Evolutionary conservation across 2,113 vertebrate genomes (phyloP), one percentile per base, ranked within the genome.

Genomic region (Pygoscelis adeliae): DNA sequence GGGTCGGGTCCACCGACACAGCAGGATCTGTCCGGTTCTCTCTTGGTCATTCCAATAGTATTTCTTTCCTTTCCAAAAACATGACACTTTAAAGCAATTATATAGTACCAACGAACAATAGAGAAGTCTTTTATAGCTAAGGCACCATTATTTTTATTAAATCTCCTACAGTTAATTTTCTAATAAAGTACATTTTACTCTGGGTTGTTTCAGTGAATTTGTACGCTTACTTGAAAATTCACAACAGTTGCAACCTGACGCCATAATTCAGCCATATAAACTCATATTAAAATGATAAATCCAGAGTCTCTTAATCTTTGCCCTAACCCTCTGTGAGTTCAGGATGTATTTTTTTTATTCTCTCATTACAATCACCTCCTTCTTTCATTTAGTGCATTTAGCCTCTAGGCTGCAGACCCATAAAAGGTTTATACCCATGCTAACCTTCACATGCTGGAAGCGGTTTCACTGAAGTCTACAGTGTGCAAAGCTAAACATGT

Each of bases 231-330:
- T 83, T 50, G 80, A 10, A 23, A 18, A 69, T 36, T 63, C 70
- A 55, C 71, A 80, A 78, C 32, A 47, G 58, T 50, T 85, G 81
- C 58, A 81, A 90, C 55, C 50, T 44, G 59, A 73, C 93, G 74
- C 78, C 55, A 55, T 83, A 93, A 89, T 84, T 90, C 74, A 90
- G 29, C 50, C 58, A 58, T 32, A 85, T 46, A 91, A 80, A 83
- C 26, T 53, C 65, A 49, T 46, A 76, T 83, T 89, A 87, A 95
- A 88, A 85, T 83, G 49, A 89, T 93, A 93, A 88, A 95, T 88
- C 50, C 66, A 49, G 49, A 81, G 27, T 65, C n/a, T 73, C 40
- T 91, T 91, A 79, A 89, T 79, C 87, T 85, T 85, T 94, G 66
- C 78, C 85, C 82, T 91, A 88, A 66, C 36, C 50, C 58, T 93